These are phyloP conservation scores for Sarotherodon lohbergeri DNA, from an alignment of 2,113 vertebrate genomes.

Conservation along the genomic window DNA sequence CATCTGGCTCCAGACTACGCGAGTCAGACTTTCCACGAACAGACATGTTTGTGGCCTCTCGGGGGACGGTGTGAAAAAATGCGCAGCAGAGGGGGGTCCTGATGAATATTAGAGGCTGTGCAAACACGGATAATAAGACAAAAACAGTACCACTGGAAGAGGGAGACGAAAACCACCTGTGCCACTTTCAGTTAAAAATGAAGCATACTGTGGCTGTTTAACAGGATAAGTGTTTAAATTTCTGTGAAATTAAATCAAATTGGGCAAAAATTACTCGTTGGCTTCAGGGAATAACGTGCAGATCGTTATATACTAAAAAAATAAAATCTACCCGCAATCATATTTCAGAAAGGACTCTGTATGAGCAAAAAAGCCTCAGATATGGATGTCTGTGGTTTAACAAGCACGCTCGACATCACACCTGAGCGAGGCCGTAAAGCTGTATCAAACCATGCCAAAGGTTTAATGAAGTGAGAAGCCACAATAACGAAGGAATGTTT, in stretches of 20 bases:
- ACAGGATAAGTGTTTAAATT: neutral
- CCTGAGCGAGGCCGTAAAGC: slow-evolving; percentile 32
- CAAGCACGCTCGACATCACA: slow-evolving; percentile 13
- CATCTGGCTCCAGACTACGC: slow-evolving; percentile 1
- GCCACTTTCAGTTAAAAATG: neutral
- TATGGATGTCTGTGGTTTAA: slow-evolving; percentile 11
- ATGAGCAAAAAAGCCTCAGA: neutral
- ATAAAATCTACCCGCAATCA: neutral
- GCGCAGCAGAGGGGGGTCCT: neutral
- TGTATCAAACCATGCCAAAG: neutral
- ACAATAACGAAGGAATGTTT: slow-evolving; percentile 20
- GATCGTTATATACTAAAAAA: neutral
- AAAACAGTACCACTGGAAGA: neutral
- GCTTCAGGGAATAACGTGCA: neutral
- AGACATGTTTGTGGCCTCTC: slow-evolving; percentile 73
- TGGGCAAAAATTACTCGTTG: neutral
- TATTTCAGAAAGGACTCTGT: neutral
- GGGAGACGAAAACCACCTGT: neutral
- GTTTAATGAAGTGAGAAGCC: slow-evolving; percentile 48
- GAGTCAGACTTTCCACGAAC: slow-evolving; percentile 79
- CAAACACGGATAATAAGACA: neutral
- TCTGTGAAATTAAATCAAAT: neutral
- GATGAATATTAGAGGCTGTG: neutral
- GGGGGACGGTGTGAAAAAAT: slow-evolving; percentile 11
- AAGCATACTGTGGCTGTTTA: neutral